Evolutionary conservation across 2,888 invertebrate species (phyloP).

Genomic region (Amphipyra berbera): DNA sequence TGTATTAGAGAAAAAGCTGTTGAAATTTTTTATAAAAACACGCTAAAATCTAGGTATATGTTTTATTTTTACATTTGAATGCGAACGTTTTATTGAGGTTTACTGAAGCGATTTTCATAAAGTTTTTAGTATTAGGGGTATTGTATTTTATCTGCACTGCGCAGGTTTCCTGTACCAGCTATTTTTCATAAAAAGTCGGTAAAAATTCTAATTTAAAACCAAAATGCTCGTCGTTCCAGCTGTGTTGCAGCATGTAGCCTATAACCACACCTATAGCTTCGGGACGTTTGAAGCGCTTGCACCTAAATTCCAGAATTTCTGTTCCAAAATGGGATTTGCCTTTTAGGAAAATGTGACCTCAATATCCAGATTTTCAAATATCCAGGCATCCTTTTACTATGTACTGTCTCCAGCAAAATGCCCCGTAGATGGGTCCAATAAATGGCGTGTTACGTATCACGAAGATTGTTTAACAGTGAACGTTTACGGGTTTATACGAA

Average conservation of each 20-base stretch:
- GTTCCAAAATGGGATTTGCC: neutral
- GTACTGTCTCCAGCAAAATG: too few species aligned
- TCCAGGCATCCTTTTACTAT: too few species aligned
- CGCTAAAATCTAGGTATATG: neutral
- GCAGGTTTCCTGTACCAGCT: neutral
- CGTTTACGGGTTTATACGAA: too few species aligned
- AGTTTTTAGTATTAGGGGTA: conserved; percentile 26
- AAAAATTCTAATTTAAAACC: conserved; percentile 7
- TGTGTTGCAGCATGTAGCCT: neutral
- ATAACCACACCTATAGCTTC: too few species aligned
- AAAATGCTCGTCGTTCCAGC: neutral
- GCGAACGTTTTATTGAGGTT: conserved; percentile 11
- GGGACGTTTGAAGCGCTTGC: too few species aligned
- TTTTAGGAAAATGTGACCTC: too few species aligned
- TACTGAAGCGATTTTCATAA: conserved; percentile 29
- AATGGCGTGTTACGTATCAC: too few species aligned
- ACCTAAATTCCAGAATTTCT: neutral
- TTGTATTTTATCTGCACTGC: conserved; percentile 29
- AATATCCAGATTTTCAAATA: too few species aligned
- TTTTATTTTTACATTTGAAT: conserved; percentile 12
- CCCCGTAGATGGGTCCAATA: too few species aligned
- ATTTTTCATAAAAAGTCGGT: conserved; percentile 22
- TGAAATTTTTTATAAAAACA: too few species aligned
- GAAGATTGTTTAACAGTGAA: too few species aligned
- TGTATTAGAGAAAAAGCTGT: too few species aligned